Evolutionary conservation across 2,113 vertebrate genomes (phyloP), one percentile per base, ranked within the genome.

Genomic region (Epinephelus lanceolatus): DNA sequence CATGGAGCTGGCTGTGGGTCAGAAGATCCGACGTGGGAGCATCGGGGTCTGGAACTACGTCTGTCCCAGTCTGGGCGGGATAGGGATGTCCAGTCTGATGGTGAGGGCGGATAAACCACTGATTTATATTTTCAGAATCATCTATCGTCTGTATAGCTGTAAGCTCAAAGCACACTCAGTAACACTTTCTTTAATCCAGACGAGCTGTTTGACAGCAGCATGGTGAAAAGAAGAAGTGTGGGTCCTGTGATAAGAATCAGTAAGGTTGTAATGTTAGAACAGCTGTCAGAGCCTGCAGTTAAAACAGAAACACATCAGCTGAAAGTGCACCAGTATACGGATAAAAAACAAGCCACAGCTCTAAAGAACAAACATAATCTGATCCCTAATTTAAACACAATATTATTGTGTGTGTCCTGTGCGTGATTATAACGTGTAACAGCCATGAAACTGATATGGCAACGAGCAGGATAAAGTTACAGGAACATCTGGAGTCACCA

Each of bases 11-110:
- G 98, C 98, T 0, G 97, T 97, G 93, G 98, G 98, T 69, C 98
- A 99, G 96, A 95, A 96, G 85, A 97, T 99, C 89, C 96, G 98
- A 21, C 95, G 98, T 0, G 98, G 98, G 79, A 99, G 98, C 94
- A 97, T 99, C 0, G 98, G 98, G 0, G 98, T 99, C 74, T 99
- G 98, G 98, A 98, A 98, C 87, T 99, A 99, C 1, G 95, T 99
- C 83, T 98, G 97, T 12, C 97, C 98, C 5, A 96, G 96, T 61
- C 92, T 99, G 37, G 97, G 98, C 0, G 98, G 98, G 87, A 97
- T 99, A 0, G 98, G 98, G 81, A 94, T 97, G 1, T 97, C 98
- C 87, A 98, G 98, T 90, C 95, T 96, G 88, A 96, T 99, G 11
- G 97, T 98, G 89, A 96, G 96, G 40, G 95, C 21, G 5, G 18